A percentile compares a stretch with the other conserved stretches of the same genome.
These are phyloP conservation scores for Xyliphius kryptos DNA, from an alignment of 2,113 vertebrate species.

Conservation along the genomic window DNA sequence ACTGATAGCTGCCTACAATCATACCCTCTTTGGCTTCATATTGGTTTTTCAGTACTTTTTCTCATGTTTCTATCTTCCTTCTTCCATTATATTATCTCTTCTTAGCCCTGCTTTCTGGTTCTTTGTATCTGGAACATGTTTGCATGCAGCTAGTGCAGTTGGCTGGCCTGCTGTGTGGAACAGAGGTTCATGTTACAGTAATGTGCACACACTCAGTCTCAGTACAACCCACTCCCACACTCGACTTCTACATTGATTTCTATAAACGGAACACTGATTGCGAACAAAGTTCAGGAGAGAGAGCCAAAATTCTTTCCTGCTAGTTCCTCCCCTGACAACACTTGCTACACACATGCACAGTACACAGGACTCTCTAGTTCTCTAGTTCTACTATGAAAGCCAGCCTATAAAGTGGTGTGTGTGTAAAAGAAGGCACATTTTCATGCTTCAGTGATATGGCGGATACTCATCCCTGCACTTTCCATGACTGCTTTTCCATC, in stretches of 20 bases:
- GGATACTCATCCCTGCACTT: no score
- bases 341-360: conserved; percentile 7
- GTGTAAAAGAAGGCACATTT: no score
- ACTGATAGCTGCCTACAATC: no score
- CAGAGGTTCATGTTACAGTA: conserved; percentile 35
- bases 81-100: conserved; percentile 11
- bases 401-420: no score
- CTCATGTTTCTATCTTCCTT: conserved; percentile 1
- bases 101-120: conserved; percentile 5
- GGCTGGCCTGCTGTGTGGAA: conserved; percentile 15
- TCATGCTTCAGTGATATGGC: no score
- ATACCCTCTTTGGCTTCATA: no score
- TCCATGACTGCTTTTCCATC: conserved; percentile 18
- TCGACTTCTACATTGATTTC: conserved; percentile 43
- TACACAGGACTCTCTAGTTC: neutral
- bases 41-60: conserved; percentile 1
- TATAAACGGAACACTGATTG: conserved; percentile 47
- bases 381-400: conserved; percentile 1
- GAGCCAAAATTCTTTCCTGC: conserved; percentile 34
- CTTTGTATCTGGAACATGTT: no score
- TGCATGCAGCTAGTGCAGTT: conserved; percentile 23
- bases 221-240: conserved; percentile 16
- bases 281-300: conserved; percentile 42
- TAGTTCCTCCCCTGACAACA: conserved; percentile 19
- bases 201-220: conserved; percentile 12